Conservation (phyloP, 2,888 invertebrate genomes). For the Xylocampa areola region DNA sequence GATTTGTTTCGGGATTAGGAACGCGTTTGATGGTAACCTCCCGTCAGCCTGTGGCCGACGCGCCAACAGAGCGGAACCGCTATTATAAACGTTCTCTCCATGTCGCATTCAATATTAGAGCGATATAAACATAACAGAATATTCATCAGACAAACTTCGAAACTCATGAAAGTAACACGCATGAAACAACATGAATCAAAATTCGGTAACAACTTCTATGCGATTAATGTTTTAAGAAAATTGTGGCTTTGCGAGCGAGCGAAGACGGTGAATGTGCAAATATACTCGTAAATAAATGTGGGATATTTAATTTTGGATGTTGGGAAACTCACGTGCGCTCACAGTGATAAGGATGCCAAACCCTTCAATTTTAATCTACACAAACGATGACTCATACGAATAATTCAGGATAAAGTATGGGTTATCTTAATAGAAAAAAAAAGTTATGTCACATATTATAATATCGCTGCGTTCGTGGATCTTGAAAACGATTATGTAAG, state of each 20-base stretch:
- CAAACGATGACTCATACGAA: conserved; percentile 38
- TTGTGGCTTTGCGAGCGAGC: conserved; percentile 56
- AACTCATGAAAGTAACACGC: conserved; percentile 76
- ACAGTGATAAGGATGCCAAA: conserved; percentile 66
- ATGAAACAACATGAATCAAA: conserved; percentile 73
- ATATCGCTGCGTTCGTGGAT: conserved; percentile 26
- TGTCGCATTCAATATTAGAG: conserved; percentile 73
- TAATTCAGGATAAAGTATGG: conserved; percentile 47
- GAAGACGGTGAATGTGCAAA: conserved; percentile 68
- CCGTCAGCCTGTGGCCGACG: conserved; percentile 71
- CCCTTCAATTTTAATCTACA: conserved; percentile 67
- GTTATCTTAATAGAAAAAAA: conserved; percentile 41
- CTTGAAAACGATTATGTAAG: conserved; percentile 46
- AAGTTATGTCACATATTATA: conserved; percentile 34
- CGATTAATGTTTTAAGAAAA: conserved; percentile 75
- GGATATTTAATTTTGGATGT: conserved; percentile 76
- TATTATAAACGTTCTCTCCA: conserved; percentile 72
- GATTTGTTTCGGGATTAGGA: conserved; percentile 89
- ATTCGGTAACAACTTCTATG: conserved; percentile 73
- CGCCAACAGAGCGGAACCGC: conserved; percentile 72
- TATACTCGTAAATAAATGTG: conserved; percentile 70
- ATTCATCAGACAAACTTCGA: conserved; percentile 76
- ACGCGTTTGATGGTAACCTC: conserved; percentile 85
- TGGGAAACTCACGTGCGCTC: conserved; percentile 69
- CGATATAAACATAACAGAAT: conserved; percentile 77